Percentiles rank a stretch among this genome's conserved stretches.
These are phyloP conservation scores for Peromyscus californicus DNA, from an alignment of 2,113 vertebrate species.

Conservation along the genomic window DNA sequence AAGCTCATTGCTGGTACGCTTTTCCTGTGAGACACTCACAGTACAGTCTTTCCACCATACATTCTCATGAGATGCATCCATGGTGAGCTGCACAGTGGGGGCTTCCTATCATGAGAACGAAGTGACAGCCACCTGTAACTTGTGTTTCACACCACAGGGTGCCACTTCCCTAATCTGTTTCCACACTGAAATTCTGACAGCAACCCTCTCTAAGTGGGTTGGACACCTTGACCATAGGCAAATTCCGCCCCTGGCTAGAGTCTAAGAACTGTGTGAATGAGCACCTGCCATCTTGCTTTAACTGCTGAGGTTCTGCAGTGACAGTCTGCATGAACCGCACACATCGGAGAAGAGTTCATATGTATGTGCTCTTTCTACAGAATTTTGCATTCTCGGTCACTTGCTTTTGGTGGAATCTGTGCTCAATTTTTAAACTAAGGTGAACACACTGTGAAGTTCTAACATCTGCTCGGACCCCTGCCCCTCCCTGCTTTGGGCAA, in stretches of 20 bases:
- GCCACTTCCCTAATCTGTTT: not conserved
- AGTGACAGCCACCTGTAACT: not conserved
- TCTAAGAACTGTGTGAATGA: not conserved
- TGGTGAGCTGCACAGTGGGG: no score
- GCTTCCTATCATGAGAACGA: rapidly evolving
- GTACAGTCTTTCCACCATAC: no score
- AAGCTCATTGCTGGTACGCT: not conserved
- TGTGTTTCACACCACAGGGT: no score
- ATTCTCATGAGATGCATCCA: not conserved
- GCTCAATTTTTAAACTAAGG: not conserved
- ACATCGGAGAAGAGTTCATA: not conserved
- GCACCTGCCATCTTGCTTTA: no score
- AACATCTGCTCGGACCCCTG: not conserved
- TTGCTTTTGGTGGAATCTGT: not conserved
- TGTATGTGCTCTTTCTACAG: not conserved
- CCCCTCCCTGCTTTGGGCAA: not conserved
- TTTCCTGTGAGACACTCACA: not conserved
- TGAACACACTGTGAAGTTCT: not conserved
- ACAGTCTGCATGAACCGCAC: no score
- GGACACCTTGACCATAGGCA: not conserved
- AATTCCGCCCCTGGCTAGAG: no score
- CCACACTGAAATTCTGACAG: not conserved
- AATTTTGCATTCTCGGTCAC: not conserved
- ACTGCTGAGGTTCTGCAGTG: not conserved
- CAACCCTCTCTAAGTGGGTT: not conserved